Conservation (phyloP, 2,113 vertebrate genomes). For the chimpanzee (Pan troglodytes) region NHGRI_mPanTro3-v2.1_pri NC_072410.2:20881001-20881500, state of each 20-base stretch:
- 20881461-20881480: not conserved
- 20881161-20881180: not conserved
- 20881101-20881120: not conserved
- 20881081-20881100: not conserved
- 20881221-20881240: not conserved
- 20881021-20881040: not conserved
- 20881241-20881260: not conserved
- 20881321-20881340: not conserved
- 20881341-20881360: not conserved
- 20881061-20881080: not conserved
- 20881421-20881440: accelerated
- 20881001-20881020: too few relatives aligned
- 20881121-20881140: too few relatives aligned
- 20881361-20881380: not conserved
- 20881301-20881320: accelerated
- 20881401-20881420: accelerated
- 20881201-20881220: not conserved
- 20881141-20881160: not conserved
- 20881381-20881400: not conserved
- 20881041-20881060: not conserved
- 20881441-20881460: accelerated
- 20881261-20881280: not conserved
- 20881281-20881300: not conserved
- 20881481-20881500: not conserved
- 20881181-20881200: not conserved